These are phyloP conservation scores for Coregonus suidteri DNA, from an alignment of 2,797 vertebrate species.

Conservation along the genomic window DNA sequence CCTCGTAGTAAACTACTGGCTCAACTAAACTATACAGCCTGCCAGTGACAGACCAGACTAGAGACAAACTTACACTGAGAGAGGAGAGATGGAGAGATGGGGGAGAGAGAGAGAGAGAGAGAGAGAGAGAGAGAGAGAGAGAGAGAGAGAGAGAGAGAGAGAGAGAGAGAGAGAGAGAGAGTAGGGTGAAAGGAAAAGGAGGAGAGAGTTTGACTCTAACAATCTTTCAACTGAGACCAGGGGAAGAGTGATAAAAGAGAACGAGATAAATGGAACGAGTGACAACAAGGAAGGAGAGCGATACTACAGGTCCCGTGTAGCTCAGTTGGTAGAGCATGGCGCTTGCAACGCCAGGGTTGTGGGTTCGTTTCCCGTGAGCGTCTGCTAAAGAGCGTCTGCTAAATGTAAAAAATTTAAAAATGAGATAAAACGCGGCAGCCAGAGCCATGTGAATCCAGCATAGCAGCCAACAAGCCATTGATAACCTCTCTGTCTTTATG, in stretches of 20 bases:
- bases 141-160: neutral
- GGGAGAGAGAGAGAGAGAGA: neutral
- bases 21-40: conserved; percentile 1
- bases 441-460: neutral
- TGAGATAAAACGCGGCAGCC: neutral
- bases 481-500: neutral
- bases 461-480: conserved; percentile 5
- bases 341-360: too few species aligned
- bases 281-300: neutral
- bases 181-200: neutral
- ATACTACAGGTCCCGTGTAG: too few species aligned
- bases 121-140: neutral
- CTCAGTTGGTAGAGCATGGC: too few species aligned
- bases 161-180: neutral
- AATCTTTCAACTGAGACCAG: neutral
- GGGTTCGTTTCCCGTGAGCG: too few species aligned
- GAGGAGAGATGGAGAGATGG: neutral
- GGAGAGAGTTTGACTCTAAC: neutral
- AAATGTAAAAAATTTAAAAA: too few species aligned
- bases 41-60: neutral
- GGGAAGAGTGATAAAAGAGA: neutral
- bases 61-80: neutral
- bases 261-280: neutral
- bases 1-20: conserved; percentile 2
- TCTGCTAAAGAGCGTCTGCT: too few species aligned